phyloP scores from a whole-genome alignment of 2,888 invertebrate genomes.

The Trachelus troglodyta region DNA sequence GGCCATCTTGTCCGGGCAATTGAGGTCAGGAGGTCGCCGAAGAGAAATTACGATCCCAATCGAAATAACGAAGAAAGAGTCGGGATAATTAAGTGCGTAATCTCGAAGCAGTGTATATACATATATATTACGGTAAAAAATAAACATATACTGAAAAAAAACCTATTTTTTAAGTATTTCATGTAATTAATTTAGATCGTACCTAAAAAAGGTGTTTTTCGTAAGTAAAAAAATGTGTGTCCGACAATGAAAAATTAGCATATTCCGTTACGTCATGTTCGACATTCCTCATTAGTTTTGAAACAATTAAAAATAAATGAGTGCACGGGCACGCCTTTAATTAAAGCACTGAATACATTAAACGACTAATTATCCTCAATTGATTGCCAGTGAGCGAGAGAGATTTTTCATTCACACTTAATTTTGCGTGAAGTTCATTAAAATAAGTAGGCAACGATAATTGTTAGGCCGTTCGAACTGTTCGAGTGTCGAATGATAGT shows the following conservation, averaged over 20 bases:
- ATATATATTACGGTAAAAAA: not conserved
- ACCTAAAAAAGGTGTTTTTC: not conserved
- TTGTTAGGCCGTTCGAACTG: no score
- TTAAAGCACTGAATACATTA: not conserved
- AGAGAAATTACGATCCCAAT: not conserved
- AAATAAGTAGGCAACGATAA: no score
- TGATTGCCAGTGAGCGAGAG: not conserved
- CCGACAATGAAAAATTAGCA: not conserved
- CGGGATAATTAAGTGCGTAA: not conserved
- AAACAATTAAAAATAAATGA: not conserved
- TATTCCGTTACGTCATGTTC: not conserved
- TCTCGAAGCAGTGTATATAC: not conserved
- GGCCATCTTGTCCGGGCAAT: not conserved
- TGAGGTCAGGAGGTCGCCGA: not conserved
- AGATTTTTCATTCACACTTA: no score
- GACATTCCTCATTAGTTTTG: not conserved
- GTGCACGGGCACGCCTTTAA: not conserved
- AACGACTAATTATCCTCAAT: not conserved
- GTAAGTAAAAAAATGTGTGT: not conserved
- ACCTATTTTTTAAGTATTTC: not conserved
- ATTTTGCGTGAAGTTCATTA: no score
- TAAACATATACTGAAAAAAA: not conserved
- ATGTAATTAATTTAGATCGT: not conserved
- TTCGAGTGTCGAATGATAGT: no score
- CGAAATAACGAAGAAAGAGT: not conserved